phyloP scores from a whole-genome alignment of 2,113 vertebrate species.

The Gobio gobio region DNA sequence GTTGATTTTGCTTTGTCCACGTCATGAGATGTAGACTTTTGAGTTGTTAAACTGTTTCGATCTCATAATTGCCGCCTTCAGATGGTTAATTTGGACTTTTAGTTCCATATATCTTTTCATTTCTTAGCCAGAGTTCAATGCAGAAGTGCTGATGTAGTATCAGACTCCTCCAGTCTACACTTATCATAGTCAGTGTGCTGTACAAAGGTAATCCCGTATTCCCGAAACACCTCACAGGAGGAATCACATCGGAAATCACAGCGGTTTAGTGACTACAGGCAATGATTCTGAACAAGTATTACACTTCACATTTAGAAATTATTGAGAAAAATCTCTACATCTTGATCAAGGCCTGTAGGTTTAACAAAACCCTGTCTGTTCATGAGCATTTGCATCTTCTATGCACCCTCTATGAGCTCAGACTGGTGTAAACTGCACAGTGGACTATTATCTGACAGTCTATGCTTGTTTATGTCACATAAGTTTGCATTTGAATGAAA shows the following conservation, averaged over 20 bases:
- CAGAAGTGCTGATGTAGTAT: background rate
- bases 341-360: too few relatives aligned
- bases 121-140: background rate
- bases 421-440: background rate
- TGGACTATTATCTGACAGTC: background rate
- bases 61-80: background rate
- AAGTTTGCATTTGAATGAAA: background rate
- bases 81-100: background rate
- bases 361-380: background rate
- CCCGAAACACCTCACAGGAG: background rate
- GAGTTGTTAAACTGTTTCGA: background rate
- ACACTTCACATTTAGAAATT: background rate
- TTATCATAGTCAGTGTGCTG: constrained; percentile 9
- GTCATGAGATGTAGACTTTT: background rate
- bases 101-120: background rate
- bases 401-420: background rate
- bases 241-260: background rate
- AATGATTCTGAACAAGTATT: background rate
- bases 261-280: background rate
- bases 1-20: background rate
- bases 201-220: background rate
- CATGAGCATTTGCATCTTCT: background rate
- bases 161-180: background rate
- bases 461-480: background rate
- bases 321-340: too few relatives aligned